Evolutionary conservation across 2,113 vertebrate genomes (phyloP).

Genomic region (Hirundichthys speculiger): DNA sequence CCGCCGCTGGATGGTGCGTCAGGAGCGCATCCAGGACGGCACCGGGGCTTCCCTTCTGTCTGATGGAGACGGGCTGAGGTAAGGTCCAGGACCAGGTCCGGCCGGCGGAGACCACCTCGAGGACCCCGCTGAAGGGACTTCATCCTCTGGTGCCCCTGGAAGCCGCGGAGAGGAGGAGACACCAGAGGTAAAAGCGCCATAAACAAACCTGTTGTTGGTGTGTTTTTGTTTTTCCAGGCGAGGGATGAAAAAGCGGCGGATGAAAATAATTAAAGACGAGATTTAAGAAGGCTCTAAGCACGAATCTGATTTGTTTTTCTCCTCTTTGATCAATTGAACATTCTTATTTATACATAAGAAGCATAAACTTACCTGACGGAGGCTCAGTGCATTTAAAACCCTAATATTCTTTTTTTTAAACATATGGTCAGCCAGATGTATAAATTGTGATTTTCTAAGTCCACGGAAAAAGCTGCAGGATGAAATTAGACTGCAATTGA

Average conservation of each 20-base stretch:
- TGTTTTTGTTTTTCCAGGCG: slow-evolving; percentile 25
- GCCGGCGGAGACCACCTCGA: slow-evolving; percentile 7
- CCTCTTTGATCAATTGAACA: background rate
- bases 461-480: slow-evolving; percentile 41
- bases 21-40: slow-evolving; percentile 46
- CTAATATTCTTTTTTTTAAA: background rate
- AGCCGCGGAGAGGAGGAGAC: slow-evolving; percentile 13
- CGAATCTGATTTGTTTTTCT: too few species aligned
- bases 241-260: background rate
- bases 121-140: slow-evolving; percentile 16
- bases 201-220: slow-evolving; percentile 74
- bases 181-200: slow-evolving; percentile 45
- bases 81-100: slow-evolving; percentile 39
- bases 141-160: background rate
- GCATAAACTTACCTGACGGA: slow-evolving; percentile 13
- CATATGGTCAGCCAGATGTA: background rate
- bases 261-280: background rate
- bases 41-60: slow-evolving; percentile 41
- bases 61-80: slow-evolving; percentile 59
- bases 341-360: background rate
- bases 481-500: slow-evolving; percentile 41
- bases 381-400: background rate
- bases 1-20: slow-evolving; percentile 52
- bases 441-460: background rate
- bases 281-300: background rate